Percentiles rank a stretch among this genome's conserved stretches.
Evolutionary conservation across 1,140 invertebrate species (phyloP).

Genomic region (Frieseomelitta varia): DNA sequence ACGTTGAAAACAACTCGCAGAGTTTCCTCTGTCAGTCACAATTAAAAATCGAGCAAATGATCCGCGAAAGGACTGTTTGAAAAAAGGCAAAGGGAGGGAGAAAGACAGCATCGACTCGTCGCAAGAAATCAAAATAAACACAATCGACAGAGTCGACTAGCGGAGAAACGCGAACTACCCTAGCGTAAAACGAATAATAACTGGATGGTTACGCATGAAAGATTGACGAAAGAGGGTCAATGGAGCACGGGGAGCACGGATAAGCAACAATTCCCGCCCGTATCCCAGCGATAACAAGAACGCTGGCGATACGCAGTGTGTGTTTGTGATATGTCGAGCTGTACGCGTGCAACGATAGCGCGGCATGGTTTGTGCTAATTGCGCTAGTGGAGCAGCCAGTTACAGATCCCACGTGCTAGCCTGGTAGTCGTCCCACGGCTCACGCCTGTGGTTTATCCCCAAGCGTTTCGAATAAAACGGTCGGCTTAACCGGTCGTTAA

Average conservation of each 20-base stretch:
- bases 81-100: neutral
- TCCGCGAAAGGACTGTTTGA: too few relatives aligned
- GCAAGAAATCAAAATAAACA: neutral
- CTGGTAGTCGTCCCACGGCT: slow-evolving; percentile 49
- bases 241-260: neutral
- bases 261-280: neutral
- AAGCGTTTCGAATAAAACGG: slow-evolving; percentile 46
- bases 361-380: slow-evolving; percentile 54
- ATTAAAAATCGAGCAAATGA: neutral
- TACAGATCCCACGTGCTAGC: slow-evolving; percentile 59
- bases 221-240: slow-evolving; percentile 2
- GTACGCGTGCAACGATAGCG: slow-evolving; percentile 59
- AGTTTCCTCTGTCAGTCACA: neutral
- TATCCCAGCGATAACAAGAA: slow-evolving; percentile 5
- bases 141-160: neutral
- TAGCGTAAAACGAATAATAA: neutral
- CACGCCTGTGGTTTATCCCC: slow-evolving; percentile 53
- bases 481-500: slow-evolving; percentile 39
- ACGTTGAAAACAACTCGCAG: neutral
- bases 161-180: neutral
- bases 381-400: slow-evolving; percentile 53
- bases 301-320: slow-evolving; percentile 31
- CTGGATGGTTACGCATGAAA: neutral
- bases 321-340: slow-evolving; percentile 62
- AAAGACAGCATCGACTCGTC: neutral